phyloP scores from a whole-genome alignment of 2,888 invertebrate genomes.

The Laspeyria flexula region DNA sequence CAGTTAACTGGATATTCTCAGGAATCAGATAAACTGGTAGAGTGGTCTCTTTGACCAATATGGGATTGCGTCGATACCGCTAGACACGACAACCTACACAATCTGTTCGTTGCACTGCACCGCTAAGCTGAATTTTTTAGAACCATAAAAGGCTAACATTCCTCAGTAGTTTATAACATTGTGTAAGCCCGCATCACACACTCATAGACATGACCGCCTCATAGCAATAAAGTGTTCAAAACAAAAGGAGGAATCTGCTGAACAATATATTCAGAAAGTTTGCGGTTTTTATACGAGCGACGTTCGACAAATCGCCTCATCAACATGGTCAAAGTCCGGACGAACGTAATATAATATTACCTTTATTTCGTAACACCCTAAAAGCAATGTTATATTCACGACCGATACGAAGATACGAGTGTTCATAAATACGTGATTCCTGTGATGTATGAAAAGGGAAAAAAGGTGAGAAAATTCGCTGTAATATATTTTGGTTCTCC shows the following conservation, averaged over 20 bases:
- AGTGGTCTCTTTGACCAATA: conserved; percentile 53
- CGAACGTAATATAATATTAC: conserved; percentile 43
- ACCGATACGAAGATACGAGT: conserved; percentile 12
- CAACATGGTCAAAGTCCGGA: conserved; percentile 41
- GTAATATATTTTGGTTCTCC: conserved; percentile 17
- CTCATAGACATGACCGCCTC: conserved; percentile 48
- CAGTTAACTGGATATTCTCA: conserved; percentile 64
- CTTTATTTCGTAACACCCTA: conserved; percentile 37
- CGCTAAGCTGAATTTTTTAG: conserved; percentile 37
- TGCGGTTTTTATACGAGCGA: conserved; percentile 65
- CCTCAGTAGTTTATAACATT: conserved; percentile 50
- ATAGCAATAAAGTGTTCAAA: conserved; percentile 64
- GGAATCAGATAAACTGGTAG: conserved; percentile 42
- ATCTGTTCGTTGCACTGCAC: conserved; percentile 4
- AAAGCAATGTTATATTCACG: conserved; percentile 24
- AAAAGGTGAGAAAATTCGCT: conserved; percentile 15
- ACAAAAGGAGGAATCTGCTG: conserved; percentile 59
- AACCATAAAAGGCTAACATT: conserved; percentile 46
- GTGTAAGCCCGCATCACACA: conserved; percentile 59
- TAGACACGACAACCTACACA: conserved; percentile 35
- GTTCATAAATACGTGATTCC: conserved; percentile 29
- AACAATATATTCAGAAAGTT: conserved; percentile 65
- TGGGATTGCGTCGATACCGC: conserved; percentile 57
- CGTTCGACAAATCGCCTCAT: conserved; percentile 61
- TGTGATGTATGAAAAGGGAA: conserved; percentile 14